Conservation (phyloP, 2,888 invertebrate genomes). For the Dynastes hyllus region DNA sequence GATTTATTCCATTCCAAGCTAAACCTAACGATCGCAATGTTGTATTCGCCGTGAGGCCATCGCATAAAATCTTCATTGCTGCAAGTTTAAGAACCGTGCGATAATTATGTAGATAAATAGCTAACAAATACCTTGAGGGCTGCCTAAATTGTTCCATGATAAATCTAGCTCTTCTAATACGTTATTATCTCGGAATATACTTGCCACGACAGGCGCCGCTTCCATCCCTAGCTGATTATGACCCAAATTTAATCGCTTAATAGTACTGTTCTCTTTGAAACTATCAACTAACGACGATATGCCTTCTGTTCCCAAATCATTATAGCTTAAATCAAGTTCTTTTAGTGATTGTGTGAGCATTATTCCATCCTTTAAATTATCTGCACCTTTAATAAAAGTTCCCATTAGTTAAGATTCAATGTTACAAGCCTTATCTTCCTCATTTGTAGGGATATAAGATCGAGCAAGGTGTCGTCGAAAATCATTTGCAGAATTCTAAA, state of each 20-base stretch:
- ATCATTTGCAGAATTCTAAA: no score
- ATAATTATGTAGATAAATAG: background rate
- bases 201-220: slow-evolving; percentile 67
- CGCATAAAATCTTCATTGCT: slow-evolving; percentile 68
- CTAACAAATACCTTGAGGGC: slow-evolving; percentile 64
- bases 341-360: slow-evolving; percentile 63
- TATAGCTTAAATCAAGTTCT: slow-evolving; percentile 70
- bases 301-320: slow-evolving; percentile 71
- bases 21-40: slow-evolving; percentile 68
- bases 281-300: slow-evolving; percentile 65
- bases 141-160: slow-evolving; percentile 73
- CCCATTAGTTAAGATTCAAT: no score
- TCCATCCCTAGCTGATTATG: slow-evolving; percentile 72
- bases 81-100: slow-evolving; percentile 43
- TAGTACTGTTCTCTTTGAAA: slow-evolving; percentile 64
- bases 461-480: no score
- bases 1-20: slow-evolving; percentile 72
- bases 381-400: slow-evolving; percentile 64
- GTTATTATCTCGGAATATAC: slow-evolving; percentile 68
- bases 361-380: slow-evolving; percentile 67
- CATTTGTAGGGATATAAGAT: no score
- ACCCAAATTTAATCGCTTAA: slow-evolving; percentile 71
- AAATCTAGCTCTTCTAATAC: slow-evolving; percentile 72
- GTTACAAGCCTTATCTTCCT: no score
- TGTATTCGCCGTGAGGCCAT: slow-evolving; percentile 65